Evolutionary conservation across 2,113 vertebrate species (phyloP).

Genomic region (Etia nguti): DNA sequence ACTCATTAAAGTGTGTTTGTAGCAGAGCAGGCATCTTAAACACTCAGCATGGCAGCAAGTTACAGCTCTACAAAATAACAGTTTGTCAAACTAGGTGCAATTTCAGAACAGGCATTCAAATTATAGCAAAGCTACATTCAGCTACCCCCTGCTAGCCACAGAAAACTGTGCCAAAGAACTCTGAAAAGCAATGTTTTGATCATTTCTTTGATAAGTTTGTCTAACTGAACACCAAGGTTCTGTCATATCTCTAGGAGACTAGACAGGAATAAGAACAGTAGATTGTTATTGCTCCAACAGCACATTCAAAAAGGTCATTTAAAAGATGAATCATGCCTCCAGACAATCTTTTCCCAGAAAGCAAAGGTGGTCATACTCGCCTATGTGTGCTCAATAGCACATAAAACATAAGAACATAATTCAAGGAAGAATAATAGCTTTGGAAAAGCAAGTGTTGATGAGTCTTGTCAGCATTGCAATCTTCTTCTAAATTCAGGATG

Average conservation of each 20-base stretch:
- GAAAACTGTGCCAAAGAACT: background rate
- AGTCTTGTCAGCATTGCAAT: slow-evolving; percentile 6
- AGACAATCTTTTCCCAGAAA: slow-evolving; percentile 2
- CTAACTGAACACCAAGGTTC: background rate
- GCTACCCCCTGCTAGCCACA: background rate
- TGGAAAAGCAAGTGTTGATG: background rate
- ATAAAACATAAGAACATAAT: background rate
- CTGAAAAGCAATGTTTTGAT: background rate
- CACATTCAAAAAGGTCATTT: slow-evolving; percentile 26
- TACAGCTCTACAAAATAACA: background rate
- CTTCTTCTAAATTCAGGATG: slow-evolving; percentile 10
- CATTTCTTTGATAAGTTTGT: background rate
- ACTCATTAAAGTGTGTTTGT: background rate
- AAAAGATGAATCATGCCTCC: slow-evolving; percentile 33
- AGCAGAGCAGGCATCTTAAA: background rate
- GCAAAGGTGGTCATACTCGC: slow-evolving; percentile 14
- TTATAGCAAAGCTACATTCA: background rate
- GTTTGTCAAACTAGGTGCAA: background rate
- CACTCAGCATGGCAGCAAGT: background rate
- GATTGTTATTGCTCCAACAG: slow-evolving; percentile 31
- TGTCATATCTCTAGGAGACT: background rate
- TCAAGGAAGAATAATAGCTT: slow-evolving; percentile 1
- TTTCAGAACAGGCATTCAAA: background rate
- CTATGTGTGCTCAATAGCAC: background rate
- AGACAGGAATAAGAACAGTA: slow-evolving; percentile 4